Percentiles rank a stretch among this genome's conserved stretches.
Conservation (phyloP, 1,140 invertebrate genomes). For the Aphelinus atriplicis region DNA sequence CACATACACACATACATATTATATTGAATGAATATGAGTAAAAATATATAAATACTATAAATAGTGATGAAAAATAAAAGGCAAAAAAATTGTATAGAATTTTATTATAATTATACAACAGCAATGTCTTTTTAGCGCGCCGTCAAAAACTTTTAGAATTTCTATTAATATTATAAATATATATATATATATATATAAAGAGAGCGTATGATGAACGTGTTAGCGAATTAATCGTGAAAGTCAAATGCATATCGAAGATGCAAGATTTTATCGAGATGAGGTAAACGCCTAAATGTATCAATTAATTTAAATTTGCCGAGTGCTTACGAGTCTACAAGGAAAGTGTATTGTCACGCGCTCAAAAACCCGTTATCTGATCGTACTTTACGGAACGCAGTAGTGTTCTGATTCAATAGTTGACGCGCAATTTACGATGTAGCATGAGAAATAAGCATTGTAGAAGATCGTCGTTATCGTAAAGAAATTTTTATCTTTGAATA, state of each 20-base stretch:
- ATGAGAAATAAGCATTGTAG: not conserved
- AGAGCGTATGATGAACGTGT: constrained; percentile 11
- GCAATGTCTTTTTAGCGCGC: constrained; percentile 26
- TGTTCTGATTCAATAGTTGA: not conserved
- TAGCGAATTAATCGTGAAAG: constrained; percentile 29
- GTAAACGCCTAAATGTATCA: constrained; percentile 37
- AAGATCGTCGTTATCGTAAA: not conserved
- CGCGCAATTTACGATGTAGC: not conserved
- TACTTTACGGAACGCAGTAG: not conserved
- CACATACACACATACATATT: not conserved
- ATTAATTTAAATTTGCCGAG: constrained; percentile 10
- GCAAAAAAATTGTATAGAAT: constrained; percentile 22
- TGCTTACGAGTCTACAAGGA: constrained; percentile 1
- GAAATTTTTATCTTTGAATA: constrained; percentile 10
- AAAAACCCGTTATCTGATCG: not conserved
- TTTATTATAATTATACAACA: constrained; percentile 27
- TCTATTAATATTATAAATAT: constrained; percentile 14
- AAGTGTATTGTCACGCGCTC: constrained; percentile 2
- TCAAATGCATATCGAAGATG: constrained; percentile 38
- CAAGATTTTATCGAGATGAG: constrained; percentile 27
- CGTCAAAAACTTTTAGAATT: constrained; percentile 21
- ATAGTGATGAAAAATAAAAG: constrained; percentile 6
- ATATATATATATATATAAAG: not conserved
- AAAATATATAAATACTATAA: constrained; percentile 20
- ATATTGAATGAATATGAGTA: not conserved